Evolutionary conservation across 2,888 invertebrate genomes (phyloP), one percentile per base, ranked within the genome.

Genomic region (Ceratothoa steindachneri): DNA sequence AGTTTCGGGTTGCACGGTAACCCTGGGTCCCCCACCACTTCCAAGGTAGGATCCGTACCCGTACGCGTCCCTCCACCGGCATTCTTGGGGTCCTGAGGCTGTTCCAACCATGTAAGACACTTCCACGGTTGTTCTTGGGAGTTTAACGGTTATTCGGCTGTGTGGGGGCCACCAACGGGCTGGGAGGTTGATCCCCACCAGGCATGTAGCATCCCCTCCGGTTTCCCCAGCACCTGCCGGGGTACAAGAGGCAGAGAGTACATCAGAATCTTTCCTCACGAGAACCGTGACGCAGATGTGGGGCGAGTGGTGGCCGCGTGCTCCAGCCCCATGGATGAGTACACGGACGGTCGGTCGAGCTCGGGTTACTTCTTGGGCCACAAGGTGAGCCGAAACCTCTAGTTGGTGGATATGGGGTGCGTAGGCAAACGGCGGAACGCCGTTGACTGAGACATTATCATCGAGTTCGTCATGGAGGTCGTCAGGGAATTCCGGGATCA

Each of bases 351-450:
- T 91, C 0, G 97, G 96, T 22, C 92, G 91, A 84, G 96, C 95
- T 67, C 93, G 89, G 0, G 94, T 91, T 71, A 97, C 89, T 82
- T 91, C 91, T 72, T 88, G 87, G 71, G 93, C 91, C n/a, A 97
- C 96, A 74, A 96, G 87, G 84, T 97, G 96, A 4, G 95, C 96
- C 53, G 94, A 95, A 86, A 97, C 92, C 84, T 96, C 96, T 81
- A 95, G 86, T 82, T 91, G 89, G 81, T 92, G 91, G 67, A 90
- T 88, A 66, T 90, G 89, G 0, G 89, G 87, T 87, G 22, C 87
- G 83, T 81, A 73, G 12, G 89, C 87, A n/a, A n/a, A n/a, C 87
- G 29, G 87, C 9, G 80, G 74, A 51, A 77, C 66, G 60, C 53
- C 28, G 55, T 71, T 66, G 15, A 55, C 30, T 41, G n/a, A 22